Percentiles rank a stretch among this genome's conserved stretches.
These are phyloP conservation scores for Pseudococcus longispinus DNA, from an alignment of 2,888 invertebrate species.

Conservation along the genomic window DNA sequence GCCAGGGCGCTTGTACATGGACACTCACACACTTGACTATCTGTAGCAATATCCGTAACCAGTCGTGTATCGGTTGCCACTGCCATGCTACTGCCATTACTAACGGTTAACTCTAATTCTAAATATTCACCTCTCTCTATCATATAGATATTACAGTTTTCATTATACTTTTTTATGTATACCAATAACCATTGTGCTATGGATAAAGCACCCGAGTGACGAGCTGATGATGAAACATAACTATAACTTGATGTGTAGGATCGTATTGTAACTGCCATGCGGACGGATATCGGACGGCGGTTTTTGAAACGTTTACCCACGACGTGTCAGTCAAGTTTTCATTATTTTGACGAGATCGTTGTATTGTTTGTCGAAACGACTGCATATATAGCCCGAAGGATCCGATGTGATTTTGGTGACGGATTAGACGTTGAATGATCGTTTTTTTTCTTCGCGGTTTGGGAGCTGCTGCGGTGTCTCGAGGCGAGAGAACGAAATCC, in stretches of 20 bases:
- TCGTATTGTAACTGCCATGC: constrained; percentile 15
- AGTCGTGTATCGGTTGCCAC: neutral
- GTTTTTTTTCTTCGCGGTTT: neutral
- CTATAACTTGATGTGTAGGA: constrained; percentile 29
- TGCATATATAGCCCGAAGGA: neutral
- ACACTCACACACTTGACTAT: neutral
- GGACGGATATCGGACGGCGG: constrained; percentile 6
- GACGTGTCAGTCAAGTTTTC: constrained; percentile 29
- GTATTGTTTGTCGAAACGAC: neutral
- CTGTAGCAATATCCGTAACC: constrained; percentile 20
- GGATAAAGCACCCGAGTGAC: constrained; percentile 40
- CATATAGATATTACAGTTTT: neutral
- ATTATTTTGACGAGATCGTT: constrained; percentile 39
- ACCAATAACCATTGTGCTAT: neutral
- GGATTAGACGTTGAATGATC: neutral
- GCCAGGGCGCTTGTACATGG: neutral
- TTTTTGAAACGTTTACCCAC: constrained; percentile 43
- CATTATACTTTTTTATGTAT: neutral
- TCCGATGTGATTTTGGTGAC: constrained; percentile 3
- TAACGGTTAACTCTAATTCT: constrained; percentile 19
- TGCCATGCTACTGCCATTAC: neutral
- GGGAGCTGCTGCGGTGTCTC: neutral
- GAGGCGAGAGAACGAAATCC: neutral
- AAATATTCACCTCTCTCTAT: constrained; percentile 24
- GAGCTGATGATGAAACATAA: constrained; percentile 18